phyloP scores from a whole-genome alignment of 2,113 vertebrate genomes.

The Hystrix cristata region DNA sequence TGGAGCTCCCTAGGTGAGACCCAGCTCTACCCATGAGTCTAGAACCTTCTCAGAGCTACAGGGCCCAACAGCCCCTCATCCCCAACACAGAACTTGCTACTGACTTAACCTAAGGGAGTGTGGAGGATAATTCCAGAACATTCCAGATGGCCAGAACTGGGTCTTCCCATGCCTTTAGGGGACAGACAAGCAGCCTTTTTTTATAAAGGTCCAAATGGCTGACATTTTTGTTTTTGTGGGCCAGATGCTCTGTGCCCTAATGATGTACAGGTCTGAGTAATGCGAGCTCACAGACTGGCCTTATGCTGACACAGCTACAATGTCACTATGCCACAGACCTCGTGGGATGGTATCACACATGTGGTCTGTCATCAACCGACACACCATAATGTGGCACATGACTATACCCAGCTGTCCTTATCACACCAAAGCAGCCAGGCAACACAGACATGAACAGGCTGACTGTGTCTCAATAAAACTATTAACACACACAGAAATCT shows the following conservation, averaged over 20 bases:
- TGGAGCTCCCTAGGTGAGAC: background rate
- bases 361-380: background rate
- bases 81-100: background rate
- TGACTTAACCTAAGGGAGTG: background rate
- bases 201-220: background rate
- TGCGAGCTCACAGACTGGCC: background rate
- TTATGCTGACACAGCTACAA: background rate
- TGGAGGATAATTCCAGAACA: background rate
- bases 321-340: background rate
- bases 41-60: constrained; percentile 13
- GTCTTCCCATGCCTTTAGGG: background rate
- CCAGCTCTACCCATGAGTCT: background rate
- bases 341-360: too few species aligned
- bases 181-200: background rate
- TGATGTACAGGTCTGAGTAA: background rate
- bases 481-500: background rate
- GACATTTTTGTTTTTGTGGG: background rate
- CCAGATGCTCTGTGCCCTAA: background rate
- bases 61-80: background rate
- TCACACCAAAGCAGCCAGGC: background rate
- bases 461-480: constrained; percentile 6
- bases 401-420: background rate
- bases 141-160: background rate
- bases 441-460: background rate
- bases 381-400: background rate